Conservation (phyloP, 1,140 invertebrate species). For the Dermatophagoides farinae region DNA sequence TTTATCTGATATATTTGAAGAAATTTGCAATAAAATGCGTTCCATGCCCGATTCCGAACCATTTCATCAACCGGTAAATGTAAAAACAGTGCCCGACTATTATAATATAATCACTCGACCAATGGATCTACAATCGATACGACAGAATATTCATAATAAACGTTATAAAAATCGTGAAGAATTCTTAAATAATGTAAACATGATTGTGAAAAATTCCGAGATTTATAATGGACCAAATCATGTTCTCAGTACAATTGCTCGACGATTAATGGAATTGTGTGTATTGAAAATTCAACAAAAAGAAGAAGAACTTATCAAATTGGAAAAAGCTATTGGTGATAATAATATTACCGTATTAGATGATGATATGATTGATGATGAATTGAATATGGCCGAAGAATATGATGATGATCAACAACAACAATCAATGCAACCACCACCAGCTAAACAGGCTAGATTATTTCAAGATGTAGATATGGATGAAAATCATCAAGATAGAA, state of each 20-base stretch:
- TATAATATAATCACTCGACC: slow-evolving; percentile 72
- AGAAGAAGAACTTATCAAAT: slow-evolving; percentile 75
- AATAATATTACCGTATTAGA: slow-evolving; percentile 39
- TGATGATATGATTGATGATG: slow-evolving; percentile 36
- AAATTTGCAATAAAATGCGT: slow-evolving; percentile 79
- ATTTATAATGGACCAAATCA: slow-evolving; percentile 74
- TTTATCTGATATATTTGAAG: slow-evolving; percentile 72
- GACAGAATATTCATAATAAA: slow-evolving; percentile 73
- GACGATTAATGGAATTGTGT: slow-evolving; percentile 66
- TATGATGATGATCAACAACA: slow-evolving; percentile 10
- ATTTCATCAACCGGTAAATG: slow-evolving; percentile 83
- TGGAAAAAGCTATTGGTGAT: slow-evolving; percentile 68
- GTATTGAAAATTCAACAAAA: slow-evolving; percentile 66
- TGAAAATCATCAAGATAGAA: neutral
- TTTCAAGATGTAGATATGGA: slow-evolving; percentile 14
- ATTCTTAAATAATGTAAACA: slow-evolving; percentile 80
- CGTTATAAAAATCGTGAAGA: slow-evolving; percentile 83
- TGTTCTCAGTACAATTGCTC: slow-evolving; percentile 61
- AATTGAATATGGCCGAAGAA: slow-evolving; percentile 31
- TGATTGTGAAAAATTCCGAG: slow-evolving; percentile 84
- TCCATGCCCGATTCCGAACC: slow-evolving; percentile 69
- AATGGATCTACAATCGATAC: slow-evolving; percentile 91
- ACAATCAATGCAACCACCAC: no score
- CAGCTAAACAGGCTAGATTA: slow-evolving; percentile 11
- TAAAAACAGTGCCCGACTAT: slow-evolving; percentile 83